Percentiles rank a stretch among this genome's conserved stretches.
Conservation (phyloP, 2,888 invertebrate genomes). For the Hymenopus coronatus region DNA sequence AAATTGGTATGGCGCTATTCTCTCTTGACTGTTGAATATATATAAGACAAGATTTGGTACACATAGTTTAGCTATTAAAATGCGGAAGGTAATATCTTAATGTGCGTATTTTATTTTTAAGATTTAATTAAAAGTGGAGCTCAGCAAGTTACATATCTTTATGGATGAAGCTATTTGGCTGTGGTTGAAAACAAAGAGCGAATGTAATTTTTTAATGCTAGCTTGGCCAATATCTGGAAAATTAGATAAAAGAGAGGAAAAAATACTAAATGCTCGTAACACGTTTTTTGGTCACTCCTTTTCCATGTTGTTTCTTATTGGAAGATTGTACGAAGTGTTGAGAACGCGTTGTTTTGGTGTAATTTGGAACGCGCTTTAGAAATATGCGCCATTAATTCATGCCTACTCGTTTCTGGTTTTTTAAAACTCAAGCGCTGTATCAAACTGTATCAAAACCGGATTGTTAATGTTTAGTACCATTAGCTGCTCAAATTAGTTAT, state of each 20-base stretch:
- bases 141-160: no score
- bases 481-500: neutral
- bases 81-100: no score
- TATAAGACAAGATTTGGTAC: no score
- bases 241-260: neutral
- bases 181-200: neutral
- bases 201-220: neutral
- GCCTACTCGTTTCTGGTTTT: neutral
- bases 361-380: neutral
- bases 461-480: neutral
- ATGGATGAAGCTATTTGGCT: no score
- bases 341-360: neutral
- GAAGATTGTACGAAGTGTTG: neutral
- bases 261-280: neutral
- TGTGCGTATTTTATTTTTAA: no score
- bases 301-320: neutral
- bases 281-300: neutral
- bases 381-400: neutral
- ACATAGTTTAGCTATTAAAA: no score
- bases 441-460: neutral
- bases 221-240: neutral
- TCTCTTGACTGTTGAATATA: no score
- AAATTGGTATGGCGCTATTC: no score
- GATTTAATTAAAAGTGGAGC: no score
- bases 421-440: neutral